Conservation (phyloP, 2,797 vertebrate genomes). For the Eupleurogrammus muticus region DNA sequence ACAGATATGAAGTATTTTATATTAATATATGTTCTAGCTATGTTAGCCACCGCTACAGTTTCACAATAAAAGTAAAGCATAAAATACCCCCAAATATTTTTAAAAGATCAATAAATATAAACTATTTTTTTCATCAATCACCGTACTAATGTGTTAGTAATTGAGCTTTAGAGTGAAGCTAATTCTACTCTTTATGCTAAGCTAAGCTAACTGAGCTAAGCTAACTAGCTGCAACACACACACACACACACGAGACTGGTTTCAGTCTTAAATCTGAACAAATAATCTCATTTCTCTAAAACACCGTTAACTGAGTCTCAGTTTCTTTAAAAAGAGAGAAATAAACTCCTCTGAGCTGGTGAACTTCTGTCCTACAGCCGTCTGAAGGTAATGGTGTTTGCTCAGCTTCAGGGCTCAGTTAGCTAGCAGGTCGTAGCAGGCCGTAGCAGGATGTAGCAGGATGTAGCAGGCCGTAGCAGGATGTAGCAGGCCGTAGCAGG, state of each 20-base stretch:
- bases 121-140: no score
- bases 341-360: no score
- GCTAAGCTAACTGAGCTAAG: constrained; percentile 17
- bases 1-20: no score
- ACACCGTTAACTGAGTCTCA: background rate
- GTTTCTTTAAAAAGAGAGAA: background rate
- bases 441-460: no score
- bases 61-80: no score
- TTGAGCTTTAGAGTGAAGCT: background rate
- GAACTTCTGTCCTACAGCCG: constrained; percentile 51
- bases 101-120: no score
- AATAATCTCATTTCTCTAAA: background rate
- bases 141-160: background rate
- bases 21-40: no score
- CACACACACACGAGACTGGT: background rate
- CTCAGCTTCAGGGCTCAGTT: constrained; percentile 61
- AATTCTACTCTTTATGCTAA: background rate
- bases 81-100: no score
- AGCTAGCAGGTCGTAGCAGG: constrained; percentile 44
- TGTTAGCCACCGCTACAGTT: no score
- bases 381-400: constrained; percentile 74
- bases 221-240: background rate
- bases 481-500: constrained; percentile 42
- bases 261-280: background rate
- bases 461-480: constrained; percentile 42